Evolutionary conservation across 2,113 vertebrate species (phyloP).

Genomic region (Rhinoptilus africanus): DNA sequence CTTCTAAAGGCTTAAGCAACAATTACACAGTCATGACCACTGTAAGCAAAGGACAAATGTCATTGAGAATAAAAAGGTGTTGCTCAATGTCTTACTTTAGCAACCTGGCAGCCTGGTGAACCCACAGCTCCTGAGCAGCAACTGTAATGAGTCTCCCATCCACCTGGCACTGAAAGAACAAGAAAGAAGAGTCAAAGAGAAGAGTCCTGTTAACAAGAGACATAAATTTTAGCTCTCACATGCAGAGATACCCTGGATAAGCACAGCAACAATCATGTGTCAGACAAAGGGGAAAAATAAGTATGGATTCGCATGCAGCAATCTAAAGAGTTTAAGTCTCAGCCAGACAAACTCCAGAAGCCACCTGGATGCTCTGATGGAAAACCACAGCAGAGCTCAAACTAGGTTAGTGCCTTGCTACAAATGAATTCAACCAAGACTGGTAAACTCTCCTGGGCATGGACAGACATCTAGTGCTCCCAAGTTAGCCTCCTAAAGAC

Average conservation of each 20-base stretch:
- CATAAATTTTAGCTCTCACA: background rate
- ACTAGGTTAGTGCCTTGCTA: background rate
- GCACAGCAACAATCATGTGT: background rate
- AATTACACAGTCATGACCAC: background rate
- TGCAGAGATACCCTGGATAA: background rate
- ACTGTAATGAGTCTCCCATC: constrained; percentile 92
- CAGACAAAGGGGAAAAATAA: background rate
- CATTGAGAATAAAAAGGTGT: background rate
- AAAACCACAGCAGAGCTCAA: constrained; percentile 15
- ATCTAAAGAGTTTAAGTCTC: background rate
- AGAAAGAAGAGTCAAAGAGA: background rate
- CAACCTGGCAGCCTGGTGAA: constrained; percentile 84
- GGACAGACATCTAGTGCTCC: background rate
- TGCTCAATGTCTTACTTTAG: constrained; percentile 79
- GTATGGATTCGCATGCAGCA: background rate
- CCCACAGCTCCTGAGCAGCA: constrained; percentile 90
- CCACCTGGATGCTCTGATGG: background rate
- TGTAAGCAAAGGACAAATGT: background rate
- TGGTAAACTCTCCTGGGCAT: background rate
- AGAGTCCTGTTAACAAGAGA: background rate
- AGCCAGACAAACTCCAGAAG: constrained; percentile 24
- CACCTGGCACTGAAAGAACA: constrained; percentile 78
- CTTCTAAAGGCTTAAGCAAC: background rate
- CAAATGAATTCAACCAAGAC: background rate
- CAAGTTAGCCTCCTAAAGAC: background rate